Percentiles rank a stretch among this genome's conserved stretches.
These are phyloP conservation scores for Callocephalon fimbriatum DNA, from an alignment of 2,113 vertebrate genomes.

Conservation along the genomic window DNA sequence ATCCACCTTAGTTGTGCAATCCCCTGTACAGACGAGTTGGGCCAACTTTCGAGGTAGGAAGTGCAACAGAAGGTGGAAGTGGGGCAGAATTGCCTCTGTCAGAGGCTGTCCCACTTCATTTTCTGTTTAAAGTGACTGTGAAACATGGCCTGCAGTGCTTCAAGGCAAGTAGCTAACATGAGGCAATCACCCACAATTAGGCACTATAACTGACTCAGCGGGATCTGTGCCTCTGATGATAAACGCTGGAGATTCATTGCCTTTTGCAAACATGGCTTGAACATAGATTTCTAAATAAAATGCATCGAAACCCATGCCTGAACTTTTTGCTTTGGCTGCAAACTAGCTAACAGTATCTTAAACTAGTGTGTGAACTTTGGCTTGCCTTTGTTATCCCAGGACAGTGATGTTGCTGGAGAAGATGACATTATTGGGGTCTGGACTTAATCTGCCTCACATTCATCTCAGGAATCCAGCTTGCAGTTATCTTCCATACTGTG, in stretches of 20 bases:
- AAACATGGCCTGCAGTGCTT: background rate
- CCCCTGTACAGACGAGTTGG: background rate
- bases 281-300: background rate
- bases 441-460: slow-evolving; percentile 49
- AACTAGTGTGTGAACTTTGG: slow-evolving; percentile 54
- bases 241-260: background rate
- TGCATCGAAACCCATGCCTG: background rate
- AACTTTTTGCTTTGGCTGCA: slow-evolving; percentile 38
- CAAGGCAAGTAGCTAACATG: background rate
- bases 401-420: slow-evolving; percentile 18
- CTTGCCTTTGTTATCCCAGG: slow-evolving; percentile 22
- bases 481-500: slow-evolving; percentile 27
- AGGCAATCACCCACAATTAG: background rate
- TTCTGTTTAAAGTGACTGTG: background rate
- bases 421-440: slow-evolving; percentile 47
- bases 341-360: background rate
- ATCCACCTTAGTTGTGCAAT: background rate
- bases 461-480: slow-evolving; percentile 27
- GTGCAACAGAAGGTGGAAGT: background rate
- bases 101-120: background rate
- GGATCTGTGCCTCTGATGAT: background rate
- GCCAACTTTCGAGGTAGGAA: background rate
- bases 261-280: background rate
- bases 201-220: background rate
- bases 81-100: background rate